Percentiles rank a stretch among this genome's conserved stretches.
Evolutionary conservation across 2,888 invertebrate species (phyloP).

Genomic region (Neoscelio sp.): DNA sequence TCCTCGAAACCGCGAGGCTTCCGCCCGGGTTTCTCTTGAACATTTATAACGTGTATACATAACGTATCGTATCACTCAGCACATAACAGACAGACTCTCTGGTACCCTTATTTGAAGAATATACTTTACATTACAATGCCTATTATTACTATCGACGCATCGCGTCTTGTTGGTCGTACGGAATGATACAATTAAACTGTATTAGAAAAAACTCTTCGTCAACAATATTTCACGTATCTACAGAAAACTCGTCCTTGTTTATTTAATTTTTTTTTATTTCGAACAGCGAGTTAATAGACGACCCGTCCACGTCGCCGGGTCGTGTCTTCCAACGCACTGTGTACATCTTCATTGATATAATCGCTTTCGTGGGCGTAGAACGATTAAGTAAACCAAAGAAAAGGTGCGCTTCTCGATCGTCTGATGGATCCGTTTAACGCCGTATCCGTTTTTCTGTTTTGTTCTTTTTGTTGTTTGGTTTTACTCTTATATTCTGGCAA

Average conservation of each 20-base stretch:
- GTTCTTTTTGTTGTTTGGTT: too few relatives aligned
- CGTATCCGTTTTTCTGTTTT: conserved; percentile 10
- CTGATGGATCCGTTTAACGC: conserved; percentile 10
- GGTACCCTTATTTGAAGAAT: conserved; percentile 77
- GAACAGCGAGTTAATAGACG: conserved; percentile 3
- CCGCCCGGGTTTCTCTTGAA: too few relatives aligned
- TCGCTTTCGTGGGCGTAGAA: conserved; percentile 17
- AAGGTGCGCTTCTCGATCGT: conserved; percentile 8
- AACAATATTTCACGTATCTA: conserved; percentile 80
- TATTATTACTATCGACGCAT: conserved; percentile 76
- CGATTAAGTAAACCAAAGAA: conserved; percentile 10
- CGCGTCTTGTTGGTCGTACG: conserved; percentile 81
- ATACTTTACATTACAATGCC: conserved; percentile 79
- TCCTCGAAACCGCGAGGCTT: too few relatives aligned
- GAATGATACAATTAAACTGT: conserved; percentile 81
- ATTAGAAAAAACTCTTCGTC: conserved; percentile 81
- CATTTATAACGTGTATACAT: conserved; percentile 45
- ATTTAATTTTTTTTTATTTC: conserved; percentile 6
- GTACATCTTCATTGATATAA: conserved; percentile 17
- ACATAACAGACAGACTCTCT: conserved; percentile 76
- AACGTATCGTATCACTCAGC: conserved; percentile 71
- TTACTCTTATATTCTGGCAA: conserved; percentile 34
- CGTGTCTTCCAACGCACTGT: conserved; percentile 7
- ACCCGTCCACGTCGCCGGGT: not conserved
- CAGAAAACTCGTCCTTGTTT: conserved; percentile 75